Evolutionary conservation across 1,140 invertebrate genomes (phyloP), one percentile per base, ranked within the genome.

Genomic region (Camponotus floridanus): DNA sequence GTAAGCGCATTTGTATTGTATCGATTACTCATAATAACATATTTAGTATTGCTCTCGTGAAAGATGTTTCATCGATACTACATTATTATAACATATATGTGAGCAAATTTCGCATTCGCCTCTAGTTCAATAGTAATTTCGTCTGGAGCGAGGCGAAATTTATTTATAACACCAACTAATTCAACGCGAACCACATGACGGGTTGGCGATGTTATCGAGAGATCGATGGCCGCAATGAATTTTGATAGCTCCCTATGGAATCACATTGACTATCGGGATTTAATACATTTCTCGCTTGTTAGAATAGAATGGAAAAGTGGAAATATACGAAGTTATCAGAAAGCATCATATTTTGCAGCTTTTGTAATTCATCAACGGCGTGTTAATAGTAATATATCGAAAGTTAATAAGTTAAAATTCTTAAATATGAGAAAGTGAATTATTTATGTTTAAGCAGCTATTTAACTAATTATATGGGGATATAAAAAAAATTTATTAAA

Each of bases 201-300:
- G 79, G 31, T 45, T 61, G 45, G 55, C 55, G 79, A 81, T 83
- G 68, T 61, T 83, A 83, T 83, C 79, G 68, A n/a, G n/a, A 83
- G 79, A 83, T 83, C 79, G 68, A 83, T 83, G 68, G 68, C 55
- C 39, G 55, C 79, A 70, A 83, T 83, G 68, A 83, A 83, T 83
- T 83, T 83, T 73, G 68, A 83, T 83, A 73, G 79, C 55, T 48
- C 67, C 26, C 67, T 48, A 11, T 48, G 79, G 55, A 73, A 61
- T 39, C 13, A 55, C 64, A n/a, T 67, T 48, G 48, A 59, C 79
- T 45, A 61, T 83, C 67, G 18, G 55, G 67, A 83, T 83, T 83
- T 83, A 83, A 73, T 61, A 73, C 39, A 83, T 73, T 73, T 73
- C 79, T 62, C 67, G 57, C 57, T 81, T 48, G 26, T n/a, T 31